Base-by-base conservation (phyloP, 2,888 invertebrate genomes). In the Himalopsyche anomala region DNA sequence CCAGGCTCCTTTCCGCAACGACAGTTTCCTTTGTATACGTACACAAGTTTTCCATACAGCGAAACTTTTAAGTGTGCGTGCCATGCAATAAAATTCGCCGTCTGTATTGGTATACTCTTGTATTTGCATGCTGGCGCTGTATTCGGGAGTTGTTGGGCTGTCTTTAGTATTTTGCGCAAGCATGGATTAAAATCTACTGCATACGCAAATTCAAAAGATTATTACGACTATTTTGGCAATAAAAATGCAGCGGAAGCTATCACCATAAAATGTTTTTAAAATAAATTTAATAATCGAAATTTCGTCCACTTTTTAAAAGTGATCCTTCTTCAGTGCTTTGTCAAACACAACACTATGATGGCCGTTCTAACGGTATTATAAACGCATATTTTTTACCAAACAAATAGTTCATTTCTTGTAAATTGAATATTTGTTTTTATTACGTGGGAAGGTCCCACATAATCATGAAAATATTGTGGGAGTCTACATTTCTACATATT, bases 1-100 rank as follows among this genome's bases (percentile, higher is more conserved):
- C 74, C 86, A 19, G 28, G 62, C 74, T 82, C 86, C 82, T 81
- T 74, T 74, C 74, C 74, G 74, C 74, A 85, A 83, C 85, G 87
- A 87, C 85, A 85, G 74, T 86, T 55, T 56, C 55, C 83, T 85
- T 80, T 80, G 83, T 85, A 69, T 62, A 62, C 69, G 69, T 69
- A 83, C 74, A 74, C 74, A 74, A 74, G 74, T 74, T 74, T 74
- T 74, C 74, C 74, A 74, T 74, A 74, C 74, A 74, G 36, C 28
- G 15, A 28, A 36, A 74, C 36, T 36, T 36, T 36, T 36, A 38
- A 74, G 74, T 74, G 74, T 74, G 42, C 51, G 80, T 80, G n/a
- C 36, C 42, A 42, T 42, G 42, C 51, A 80, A 80, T 80, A 51
- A 42, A 80, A 42, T 45, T 51, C 45, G n/a, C 19, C 11, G 80